Base-by-base conservation (phyloP, 30 jellyfish, hydroid and myxozoan genomes). In the Hydractinia echinata region DNA sequence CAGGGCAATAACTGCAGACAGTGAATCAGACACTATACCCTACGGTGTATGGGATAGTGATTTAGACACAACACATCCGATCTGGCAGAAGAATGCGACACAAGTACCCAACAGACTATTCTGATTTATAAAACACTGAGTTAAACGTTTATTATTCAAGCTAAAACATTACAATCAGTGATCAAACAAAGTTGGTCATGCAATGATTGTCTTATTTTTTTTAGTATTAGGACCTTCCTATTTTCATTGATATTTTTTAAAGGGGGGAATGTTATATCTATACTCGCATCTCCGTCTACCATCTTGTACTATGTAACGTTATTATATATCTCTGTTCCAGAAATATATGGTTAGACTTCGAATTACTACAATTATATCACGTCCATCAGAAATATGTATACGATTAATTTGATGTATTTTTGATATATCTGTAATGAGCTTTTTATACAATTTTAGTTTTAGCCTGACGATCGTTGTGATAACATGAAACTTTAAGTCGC, bases 241-340 rank as follows among this genome's bases (percentile, higher is more conserved):
- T 56, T 56, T 56, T 9, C n/a, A 9, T 10, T 56, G 10, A 56
- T 9, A 9, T 9, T 56, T 56, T 56, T 56, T 56, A 56, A 56
- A 56, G 68, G 68, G 68, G 68, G 68, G n/a, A n/a, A 56, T 56
- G 68, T 56, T 56, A 56, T 56, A 56, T 56, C 10, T 56, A n/a
- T 56, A 56, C 68, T 56, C 68, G 68, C n/a, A 56, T 56, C 68
- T 56, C n/a, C 68, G n/a, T 56, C 68, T n/a, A n/a, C 68, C 68
- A 56, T 56, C n/a, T 9, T 56, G n/a, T 9, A 56, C n/a, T 9
- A 56, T n/a, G 68, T 56, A 56, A 56, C n/a, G n/a, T 56, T 56
- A n/a, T n/a, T n/a, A n/a, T n/a, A n/a, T n/a, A n/a, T n/a, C n/a
- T n/a, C n/a, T n/a, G n/a, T n/a, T n/a, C n/a, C n/a, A n/a, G n/a